Conservation (phyloP, 2,113 vertebrate genomes). For the Sisor rabdophorus region DNA sequence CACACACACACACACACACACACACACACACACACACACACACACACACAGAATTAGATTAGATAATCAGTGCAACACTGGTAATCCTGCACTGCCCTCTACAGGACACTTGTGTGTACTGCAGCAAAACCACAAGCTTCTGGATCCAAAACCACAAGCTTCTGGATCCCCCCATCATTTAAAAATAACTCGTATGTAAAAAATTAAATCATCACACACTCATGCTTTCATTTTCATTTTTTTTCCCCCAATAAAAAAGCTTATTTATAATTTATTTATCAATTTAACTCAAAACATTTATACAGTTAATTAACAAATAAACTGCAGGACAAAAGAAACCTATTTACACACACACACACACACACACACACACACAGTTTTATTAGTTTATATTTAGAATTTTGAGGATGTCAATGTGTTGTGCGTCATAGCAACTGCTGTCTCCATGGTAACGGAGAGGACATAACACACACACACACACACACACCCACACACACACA, state of each 20-base stretch:
- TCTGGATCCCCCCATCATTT: too few species aligned
- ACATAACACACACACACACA: not conserved
- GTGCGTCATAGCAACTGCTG: constrained; percentile 43
- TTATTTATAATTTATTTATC: not conserved
- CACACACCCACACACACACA: not conserved
- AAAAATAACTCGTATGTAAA: not conserved
- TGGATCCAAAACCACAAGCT: too few species aligned
- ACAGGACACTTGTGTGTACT: not conserved
- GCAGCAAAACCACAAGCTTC: not conserved
- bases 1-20: not conserved
- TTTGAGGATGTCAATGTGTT: constrained; percentile 37
- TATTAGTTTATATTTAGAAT: constrained; percentile 51
- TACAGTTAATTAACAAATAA: not conserved
- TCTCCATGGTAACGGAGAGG: constrained; percentile 44
- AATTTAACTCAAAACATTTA: not conserved
- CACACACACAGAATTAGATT: too few species aligned
- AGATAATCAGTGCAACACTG: not conserved
- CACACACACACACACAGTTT: constrained; percentile 5
- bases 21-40: not conserved
- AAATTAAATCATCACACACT: not conserved
- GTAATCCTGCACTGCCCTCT: constrained; percentile 23
- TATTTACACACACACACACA: constrained; percentile 3
- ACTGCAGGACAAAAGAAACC: not conserved
- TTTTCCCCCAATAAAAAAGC: not conserved
- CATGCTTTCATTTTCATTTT: not conserved